Percentiles rank a stretch among this genome's conserved stretches.
These are phyloP conservation scores for Augiades crinisus DNA, from an alignment of 2,888 invertebrate species.

Conservation along the genomic window DNA sequence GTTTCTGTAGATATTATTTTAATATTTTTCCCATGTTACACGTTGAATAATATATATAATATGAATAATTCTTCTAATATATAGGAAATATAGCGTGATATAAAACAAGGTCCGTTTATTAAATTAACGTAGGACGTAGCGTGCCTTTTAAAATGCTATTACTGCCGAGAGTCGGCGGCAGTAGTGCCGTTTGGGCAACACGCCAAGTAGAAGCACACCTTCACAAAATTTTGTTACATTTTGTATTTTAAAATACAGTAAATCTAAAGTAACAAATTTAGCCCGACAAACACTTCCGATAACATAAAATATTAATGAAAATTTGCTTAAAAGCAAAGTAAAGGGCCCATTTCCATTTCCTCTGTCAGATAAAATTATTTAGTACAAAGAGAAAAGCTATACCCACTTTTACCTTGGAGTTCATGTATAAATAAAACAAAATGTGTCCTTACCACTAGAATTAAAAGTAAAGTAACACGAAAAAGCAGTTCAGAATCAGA, in stretches of 20 bases:
- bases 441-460: too few relatives aligned
- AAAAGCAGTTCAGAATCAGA: too few relatives aligned
- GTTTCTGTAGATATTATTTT: too few relatives aligned
- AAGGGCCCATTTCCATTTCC: not conserved
- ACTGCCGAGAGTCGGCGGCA: slow-evolving; percentile 46
- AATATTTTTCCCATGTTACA: too few relatives aligned
- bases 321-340: not conserved
- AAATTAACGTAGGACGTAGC: slow-evolving; percentile 33
- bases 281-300: not conserved
- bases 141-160: slow-evolving; percentile 56
- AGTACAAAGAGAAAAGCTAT: not conserved
- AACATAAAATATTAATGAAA: not conserved
- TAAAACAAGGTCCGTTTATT: slow-evolving; percentile 7
- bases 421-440: too few relatives aligned
- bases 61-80: too few relatives aligned
- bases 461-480: too few relatives aligned
- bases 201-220: slow-evolving; percentile 47
- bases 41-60: too few relatives aligned
- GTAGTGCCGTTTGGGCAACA: slow-evolving; percentile 45
- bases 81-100: too few relatives aligned
- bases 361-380: not conserved
- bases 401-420: too few relatives aligned
- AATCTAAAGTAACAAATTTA: not conserved
- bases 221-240: slow-evolving; percentile 35
- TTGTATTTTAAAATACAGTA: slow-evolving; percentile 10